Evolutionary conservation across 2,888 invertebrate species (phyloP), one percentile per base, ranked within the genome.

Genomic region (Ennomos quercinarius): DNA sequence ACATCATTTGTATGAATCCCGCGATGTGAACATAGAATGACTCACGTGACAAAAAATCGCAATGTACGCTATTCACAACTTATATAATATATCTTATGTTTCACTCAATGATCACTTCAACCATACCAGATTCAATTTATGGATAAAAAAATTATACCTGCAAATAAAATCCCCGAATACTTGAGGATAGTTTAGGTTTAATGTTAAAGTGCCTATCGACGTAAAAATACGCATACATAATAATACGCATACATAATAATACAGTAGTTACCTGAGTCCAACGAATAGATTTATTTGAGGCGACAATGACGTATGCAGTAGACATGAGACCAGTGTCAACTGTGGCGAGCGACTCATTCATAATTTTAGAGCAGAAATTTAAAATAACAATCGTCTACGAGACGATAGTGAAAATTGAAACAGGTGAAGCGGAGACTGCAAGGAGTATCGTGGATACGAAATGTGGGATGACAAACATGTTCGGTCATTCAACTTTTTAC

Each of bases 391-490:
- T 75, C 76, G 78, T 78, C 76, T 73, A 72, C 79, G 62, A 73
- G 63, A 75, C 80, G 74, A 82, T 85, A 84, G 83, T 85, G 84
- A 86, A 85, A 87, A 86, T 85, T 87, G 74, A 85, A 86, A 84
- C 87, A 89, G 86, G 85, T 89, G 84, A 86, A 81, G 77, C 74
- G 70, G 68, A 72, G 77, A 76, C 78, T 74, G 71, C 69, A 73
- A 68, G 66, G 65, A 68, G 65, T 72, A 73, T 67, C 67, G 73
- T 75, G 77, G 77, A 79, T 76, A 80, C 80, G 75, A 72, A 77
- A 80, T 78, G 80, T 81, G 77, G 78, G 81, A 83, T 85, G 86
- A 87, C 86, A 86, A 83, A 88, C 79, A 77, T 72, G 73, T 59
- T 63, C 72, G 84, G 83, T 83, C 84, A 71, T 84, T 84, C 80